phyloP scores from a whole-genome alignment of 64 coral and sea anemone species.

The Pocillopora verrucosa region DNA sequence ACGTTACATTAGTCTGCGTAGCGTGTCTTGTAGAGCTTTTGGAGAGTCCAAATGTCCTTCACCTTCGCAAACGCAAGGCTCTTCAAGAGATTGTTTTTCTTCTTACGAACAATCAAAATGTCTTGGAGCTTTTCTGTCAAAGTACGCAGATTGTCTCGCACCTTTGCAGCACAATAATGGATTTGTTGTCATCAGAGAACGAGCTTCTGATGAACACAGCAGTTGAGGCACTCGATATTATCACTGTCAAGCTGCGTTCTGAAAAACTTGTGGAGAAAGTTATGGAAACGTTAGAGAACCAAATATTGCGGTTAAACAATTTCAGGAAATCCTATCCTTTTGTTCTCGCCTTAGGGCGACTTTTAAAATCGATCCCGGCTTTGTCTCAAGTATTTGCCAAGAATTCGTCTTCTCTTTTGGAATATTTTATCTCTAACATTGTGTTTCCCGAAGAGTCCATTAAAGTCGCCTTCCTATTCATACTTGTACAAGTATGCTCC shows the following conservation, averaged over 20 bases:
- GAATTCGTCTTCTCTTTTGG: conserved; percentile 31
- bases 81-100: conserved; percentile 63
- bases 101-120: conserved; percentile 52
- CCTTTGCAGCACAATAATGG: conserved; percentile 51
- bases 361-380: conserved; percentile 49
- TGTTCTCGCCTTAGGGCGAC: conserved; percentile 62
- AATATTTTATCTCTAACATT: conserved; percentile 64
- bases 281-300: conserved; percentile 49
- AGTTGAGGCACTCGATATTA: conserved; percentile 55
- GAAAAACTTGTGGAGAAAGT: conserved; percentile 71
- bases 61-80: conserved; percentile 71
- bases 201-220: conserved; percentile 52
- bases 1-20: conserved; percentile 68
- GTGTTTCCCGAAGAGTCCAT: conserved; percentile 69
- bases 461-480: conserved; percentile 62
- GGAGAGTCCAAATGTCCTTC: conserved; percentile 45
- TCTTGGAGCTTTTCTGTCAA: conserved; percentile 33
- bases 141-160: conserved; percentile 57
- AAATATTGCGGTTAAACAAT: conserved; percentile 55
- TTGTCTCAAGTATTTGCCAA: conserved; percentile 54
- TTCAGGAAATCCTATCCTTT: conserved; percentile 69
- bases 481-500: conserved; percentile 48
- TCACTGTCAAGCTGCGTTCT: conserved; percentile 50
- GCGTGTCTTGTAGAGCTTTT: conserved; percentile 84
- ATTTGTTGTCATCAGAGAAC: conserved; percentile 56